Evolutionary conservation across 2,888 invertebrate genomes (phyloP).

Genomic region (Apodemia hepburni): DNA sequence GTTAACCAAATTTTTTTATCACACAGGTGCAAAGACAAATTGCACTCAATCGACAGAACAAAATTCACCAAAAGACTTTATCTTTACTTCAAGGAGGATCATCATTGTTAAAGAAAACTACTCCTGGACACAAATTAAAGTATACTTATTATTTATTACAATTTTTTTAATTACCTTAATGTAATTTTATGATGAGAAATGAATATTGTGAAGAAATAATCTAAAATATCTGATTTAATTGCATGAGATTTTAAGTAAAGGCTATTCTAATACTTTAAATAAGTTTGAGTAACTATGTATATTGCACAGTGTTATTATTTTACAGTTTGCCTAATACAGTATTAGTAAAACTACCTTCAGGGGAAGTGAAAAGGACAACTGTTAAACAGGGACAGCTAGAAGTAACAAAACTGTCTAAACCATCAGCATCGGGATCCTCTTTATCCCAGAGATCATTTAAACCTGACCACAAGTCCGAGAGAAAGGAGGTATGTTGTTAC

Average conservation of each 20-base stretch:
- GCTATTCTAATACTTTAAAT: not conserved
- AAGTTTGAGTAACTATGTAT: not conserved
- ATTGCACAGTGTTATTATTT: constrained; percentile 8
- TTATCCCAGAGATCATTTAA: constrained; percentile 44
- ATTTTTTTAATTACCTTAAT: not conserved
- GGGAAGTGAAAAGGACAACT: constrained; percentile 61
- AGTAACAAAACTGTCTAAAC: constrained; percentile 58
- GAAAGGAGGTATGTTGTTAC: constrained; percentile 51
- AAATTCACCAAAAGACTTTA: constrained; percentile 85
- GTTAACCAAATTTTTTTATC: not conserved
- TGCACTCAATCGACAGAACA: constrained; percentile 85
- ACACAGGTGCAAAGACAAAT: constrained; percentile 86
- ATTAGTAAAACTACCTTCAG: constrained; percentile 67
- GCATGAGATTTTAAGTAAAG: not conserved
- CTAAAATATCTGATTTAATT: not conserved
- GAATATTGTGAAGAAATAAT: not conserved
- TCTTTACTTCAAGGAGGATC: constrained; percentile 86
- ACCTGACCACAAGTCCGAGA: constrained; percentile 55
- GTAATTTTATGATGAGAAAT: no score
- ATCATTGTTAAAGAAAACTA: constrained; percentile 70
- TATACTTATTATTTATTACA: constrained; percentile 39
- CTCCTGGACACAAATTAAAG: constrained; percentile 66
- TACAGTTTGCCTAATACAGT: constrained; percentile 72
- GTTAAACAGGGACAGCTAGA: constrained; percentile 66
- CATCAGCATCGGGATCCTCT: constrained; percentile 54